These are phyloP conservation scores for Apis dorsata DNA, from an alignment of 1,140 invertebrate species.

Conservation along the genomic window DNA sequence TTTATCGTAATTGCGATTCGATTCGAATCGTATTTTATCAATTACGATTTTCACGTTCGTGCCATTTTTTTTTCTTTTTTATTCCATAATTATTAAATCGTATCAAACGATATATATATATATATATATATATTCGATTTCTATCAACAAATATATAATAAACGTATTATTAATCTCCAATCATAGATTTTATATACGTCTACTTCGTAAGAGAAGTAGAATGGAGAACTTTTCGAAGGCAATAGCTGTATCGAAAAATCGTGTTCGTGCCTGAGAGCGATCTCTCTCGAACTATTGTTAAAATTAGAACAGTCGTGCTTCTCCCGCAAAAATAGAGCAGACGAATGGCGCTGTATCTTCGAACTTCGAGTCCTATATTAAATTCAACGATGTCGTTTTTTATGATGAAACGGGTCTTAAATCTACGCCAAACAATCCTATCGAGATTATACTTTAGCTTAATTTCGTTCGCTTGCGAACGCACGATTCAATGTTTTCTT, in stretches of 20 bases:
- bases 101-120: not conserved
- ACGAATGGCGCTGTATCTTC: constrained; percentile 28
- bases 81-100: not conserved
- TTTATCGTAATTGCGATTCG: not conserved
- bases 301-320: constrained; percentile 75
- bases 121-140: not conserved
- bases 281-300: constrained; percentile 70
- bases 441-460: not conserved
- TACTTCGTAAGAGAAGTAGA: no score
- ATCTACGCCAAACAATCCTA: no score
- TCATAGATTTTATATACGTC: not conserved
- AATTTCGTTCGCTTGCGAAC: not conserved
- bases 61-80: no score
- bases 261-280: constrained; percentile 15
- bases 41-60: not conserved
- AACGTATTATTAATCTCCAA: not conserved
- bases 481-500: constrained; percentile 13
- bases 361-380: constrained; percentile 2
- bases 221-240: not conserved
- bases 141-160: not conserved
- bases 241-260: not conserved
- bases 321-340: constrained; percentile 77
- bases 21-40: not conserved
- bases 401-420: not conserved
- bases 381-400: not conserved